Evolutionary conservation across 1,140 invertebrate species (phyloP), one percentile per base, ranked within the genome.

Genomic region (Tetraneura akinire): DNA sequence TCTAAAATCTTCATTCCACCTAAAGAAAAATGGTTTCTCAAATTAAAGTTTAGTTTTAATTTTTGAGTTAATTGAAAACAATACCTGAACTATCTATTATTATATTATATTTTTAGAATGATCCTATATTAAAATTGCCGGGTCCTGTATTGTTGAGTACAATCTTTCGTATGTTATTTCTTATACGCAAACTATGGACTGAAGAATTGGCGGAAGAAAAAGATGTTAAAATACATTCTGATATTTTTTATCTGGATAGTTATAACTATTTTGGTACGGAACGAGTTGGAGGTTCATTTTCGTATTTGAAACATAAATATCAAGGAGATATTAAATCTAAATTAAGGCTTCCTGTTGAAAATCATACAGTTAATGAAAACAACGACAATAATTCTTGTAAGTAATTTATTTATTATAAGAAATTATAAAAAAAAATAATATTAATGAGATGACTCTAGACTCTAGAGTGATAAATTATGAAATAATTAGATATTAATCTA

Each of bases 211-310:
- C 0, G 23, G 9, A 47, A 4, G n/a, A 26, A 4, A 45, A 60
- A 16, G 0, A 42, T 4, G 13, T 45, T 26, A 57, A 18, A 78
- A 45, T 62, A 23, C n/a, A 78, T 18, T 37, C 55, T 45, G 29
- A 62, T 62, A 62, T 78, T 18, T 78, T 78, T 78, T 78, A 78
- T 78, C 42, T 47, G 14, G 42, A 78, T 1, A 16, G 26, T 4
- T 78, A 42, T 3, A 78, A 78, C 18, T 78, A 13, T 47, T 42
- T 60, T 60, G 74, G 74, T 45, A 62, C 42, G 0, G 74, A 78
- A 18, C 32, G 74, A 47, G 23, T 78, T 26, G 74, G 74, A 14
- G 74, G 74, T 3, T 23, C 37, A 26, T 78, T 78, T 26, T 45
- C 37, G 0, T 78, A 62, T 47, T 45, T 78, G 37, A 78, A 47